Evolutionary conservation across 2,888 invertebrate genomes (phyloP), one percentile per base, ranked within the genome.

Genomic region (Amblyjoppa proteus): DNA sequence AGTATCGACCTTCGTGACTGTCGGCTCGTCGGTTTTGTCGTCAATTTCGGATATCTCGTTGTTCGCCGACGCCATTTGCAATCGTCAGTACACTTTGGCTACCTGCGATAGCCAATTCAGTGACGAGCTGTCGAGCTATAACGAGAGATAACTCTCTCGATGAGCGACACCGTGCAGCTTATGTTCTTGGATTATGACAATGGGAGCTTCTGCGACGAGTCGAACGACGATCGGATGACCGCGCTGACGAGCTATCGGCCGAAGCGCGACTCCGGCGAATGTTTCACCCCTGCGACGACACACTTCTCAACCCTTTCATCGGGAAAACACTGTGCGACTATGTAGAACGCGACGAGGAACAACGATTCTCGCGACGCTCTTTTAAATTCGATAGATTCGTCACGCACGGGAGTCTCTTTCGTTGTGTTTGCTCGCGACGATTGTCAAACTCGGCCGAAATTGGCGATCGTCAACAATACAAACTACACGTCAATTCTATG

Each of bases 21-120:
- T 87, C 68, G 92, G 89, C 87, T 92, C 91, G 41, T 91, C 88
- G 51, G 93, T 83, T 81, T 91, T 89, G 58, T 91, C 90, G 49
- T 87, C 88, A 45, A 92, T 87, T 66, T 87, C 88, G 83, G 91
- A 88, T 83, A 90, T 89, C 73, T 92, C 89, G 83, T 89, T 89
- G 83, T 91, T 90, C 75, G 89, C 82, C 73, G 91, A 90, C 90
- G 93, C 93, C 93, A 93, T 93, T 93, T 92, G 91, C 89, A 89
- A 89, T 89, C 87, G 81, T 87, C 87, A 90, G 91, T 56, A 38
- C 34, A 38, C 20, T 28, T 41, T 16, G 77, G 53, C 68, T n/a
- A 77, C 68, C 77, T 41, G 68, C 38, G 53, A 49, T 45, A 64
- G 41, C 41, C 68, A 53, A 41, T n/a, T 53, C 6, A 68, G 53